Evolutionary conservation across 2,888 invertebrate species (phyloP).

Genomic region (Brachyptera risi): DNA sequence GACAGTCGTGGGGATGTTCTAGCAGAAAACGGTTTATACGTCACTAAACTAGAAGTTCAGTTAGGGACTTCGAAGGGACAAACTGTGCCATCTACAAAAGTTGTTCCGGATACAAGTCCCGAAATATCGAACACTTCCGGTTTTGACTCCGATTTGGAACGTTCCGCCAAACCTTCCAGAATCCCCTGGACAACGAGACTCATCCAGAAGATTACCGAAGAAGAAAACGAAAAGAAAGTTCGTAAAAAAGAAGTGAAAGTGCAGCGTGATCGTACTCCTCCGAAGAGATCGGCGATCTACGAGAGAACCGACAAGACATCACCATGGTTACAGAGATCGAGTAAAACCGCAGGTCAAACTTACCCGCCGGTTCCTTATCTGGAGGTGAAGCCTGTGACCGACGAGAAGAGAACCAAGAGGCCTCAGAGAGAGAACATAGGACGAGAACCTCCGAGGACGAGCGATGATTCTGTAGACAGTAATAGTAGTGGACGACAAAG

Average conservation of each 20-base stretch:
- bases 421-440: not conserved
- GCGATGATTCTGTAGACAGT: conserved; percentile 9
- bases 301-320: conserved; percentile 13
- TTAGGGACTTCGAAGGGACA: too few species aligned
- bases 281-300: conserved; percentile 17
- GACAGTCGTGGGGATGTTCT: too few species aligned
- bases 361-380: not conserved
- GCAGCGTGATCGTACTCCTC: conserved; percentile 19
- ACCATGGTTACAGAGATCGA: not conserved
- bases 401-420: not conserved
- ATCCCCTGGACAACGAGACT: conserved; percentile 32
- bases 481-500: not conserved
- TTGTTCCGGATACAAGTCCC: too few species aligned
- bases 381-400: not conserved
- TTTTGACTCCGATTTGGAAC: too few species aligned
- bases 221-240: conserved; percentile 21
- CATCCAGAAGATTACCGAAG: conserved; percentile 29
- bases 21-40: too few species aligned
- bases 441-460: not conserved
- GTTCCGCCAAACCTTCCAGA: conserved; percentile 16
- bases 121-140: too few species aligned
- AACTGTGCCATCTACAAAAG: too few species aligned
- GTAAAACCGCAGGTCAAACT: not conserved
- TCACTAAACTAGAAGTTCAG: too few species aligned
- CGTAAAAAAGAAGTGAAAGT: not conserved